A percentile compares a stretch with the other conserved stretches of the same genome.
These are phyloP conservation scores for Antechinus stuartii DNA, from an alignment of 2,113 vertebrate species.

Conservation along the genomic window DNA sequence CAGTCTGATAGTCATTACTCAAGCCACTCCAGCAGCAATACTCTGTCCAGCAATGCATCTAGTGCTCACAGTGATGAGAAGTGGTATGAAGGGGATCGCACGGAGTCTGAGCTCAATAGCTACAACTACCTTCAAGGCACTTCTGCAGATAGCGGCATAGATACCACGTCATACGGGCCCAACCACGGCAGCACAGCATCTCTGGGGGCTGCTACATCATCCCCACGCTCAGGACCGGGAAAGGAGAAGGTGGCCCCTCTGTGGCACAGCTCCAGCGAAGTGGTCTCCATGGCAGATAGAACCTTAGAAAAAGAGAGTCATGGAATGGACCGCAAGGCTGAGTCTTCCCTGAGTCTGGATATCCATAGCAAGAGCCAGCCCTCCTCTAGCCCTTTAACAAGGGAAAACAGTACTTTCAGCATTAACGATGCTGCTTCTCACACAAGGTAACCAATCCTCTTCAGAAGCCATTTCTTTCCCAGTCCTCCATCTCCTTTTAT, in stretches of 20 bases:
- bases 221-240: constrained; percentile 82
- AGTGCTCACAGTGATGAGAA: constrained; percentile 96
- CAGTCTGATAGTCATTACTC: constrained; percentile 95
- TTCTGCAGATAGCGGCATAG: constrained; percentile 95
- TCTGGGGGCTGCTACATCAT: constrained; percentile 87
- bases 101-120: constrained; percentile 91
- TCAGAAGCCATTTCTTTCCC: accelerated
- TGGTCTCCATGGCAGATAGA: constrained; percentile 90
- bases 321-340: constrained; percentile 86
- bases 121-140: constrained; percentile 94
- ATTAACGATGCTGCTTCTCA: constrained; percentile 91
- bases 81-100: constrained; percentile 94
- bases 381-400: constrained; percentile 88
- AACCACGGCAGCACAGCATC: constrained; percentile 91
- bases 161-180: constrained; percentile 93
- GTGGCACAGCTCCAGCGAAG: constrained; percentile 94
- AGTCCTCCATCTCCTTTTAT: accelerated
- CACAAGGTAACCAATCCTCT: constrained; percentile 87
- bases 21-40: constrained; percentile 97
- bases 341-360: constrained; percentile 88
- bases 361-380: constrained; percentile 87
- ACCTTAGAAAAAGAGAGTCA: constrained; percentile 87
- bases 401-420: constrained; percentile 94
- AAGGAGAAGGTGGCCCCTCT: constrained; percentile 91
- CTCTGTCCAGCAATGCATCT: constrained; percentile 95